Percentiles rank a stretch among this genome's conserved stretches.
phyloP scores from a whole-genome alignment of 2,113 vertebrate genomes.

The Ailurus styani region DNA sequence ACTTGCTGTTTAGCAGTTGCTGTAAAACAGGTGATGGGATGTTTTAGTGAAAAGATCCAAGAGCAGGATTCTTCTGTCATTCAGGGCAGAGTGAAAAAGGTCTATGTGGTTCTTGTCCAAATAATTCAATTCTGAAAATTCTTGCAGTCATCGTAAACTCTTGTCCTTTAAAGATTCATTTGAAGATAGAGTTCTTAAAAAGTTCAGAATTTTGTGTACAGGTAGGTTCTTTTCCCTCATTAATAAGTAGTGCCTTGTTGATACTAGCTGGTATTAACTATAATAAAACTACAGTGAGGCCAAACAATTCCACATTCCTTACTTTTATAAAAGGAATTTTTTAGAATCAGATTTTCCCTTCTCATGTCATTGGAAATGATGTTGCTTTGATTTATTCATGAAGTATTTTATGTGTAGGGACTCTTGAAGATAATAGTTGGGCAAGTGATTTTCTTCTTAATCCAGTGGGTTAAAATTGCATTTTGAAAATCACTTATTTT shows the following conservation, averaged over 20 bases:
- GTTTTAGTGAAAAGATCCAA: background rate
- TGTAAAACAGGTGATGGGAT: background rate
- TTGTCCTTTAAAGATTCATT: constrained; percentile 39
- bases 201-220: constrained; percentile 28
- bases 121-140: constrained; percentile 29
- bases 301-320: background rate
- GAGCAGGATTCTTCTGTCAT: background rate
- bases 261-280: background rate
- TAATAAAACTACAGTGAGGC: background rate
- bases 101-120: background rate
- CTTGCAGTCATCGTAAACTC: background rate
- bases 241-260: background rate
- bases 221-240: background rate
- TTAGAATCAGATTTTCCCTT: background rate
- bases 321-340: background rate
- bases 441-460: background rate
- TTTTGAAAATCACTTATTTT: constrained; percentile 46
- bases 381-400: constrained; percentile 8
- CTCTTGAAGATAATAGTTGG: background rate
- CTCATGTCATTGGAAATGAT: background rate
- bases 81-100: background rate
- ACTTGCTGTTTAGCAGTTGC: background rate
- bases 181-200: constrained; percentile 1
- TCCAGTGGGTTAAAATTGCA: background rate
- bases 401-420: background rate